phyloP scores from a whole-genome alignment of 2,797 vertebrate genomes.

The Naso thynnoides region DNA sequence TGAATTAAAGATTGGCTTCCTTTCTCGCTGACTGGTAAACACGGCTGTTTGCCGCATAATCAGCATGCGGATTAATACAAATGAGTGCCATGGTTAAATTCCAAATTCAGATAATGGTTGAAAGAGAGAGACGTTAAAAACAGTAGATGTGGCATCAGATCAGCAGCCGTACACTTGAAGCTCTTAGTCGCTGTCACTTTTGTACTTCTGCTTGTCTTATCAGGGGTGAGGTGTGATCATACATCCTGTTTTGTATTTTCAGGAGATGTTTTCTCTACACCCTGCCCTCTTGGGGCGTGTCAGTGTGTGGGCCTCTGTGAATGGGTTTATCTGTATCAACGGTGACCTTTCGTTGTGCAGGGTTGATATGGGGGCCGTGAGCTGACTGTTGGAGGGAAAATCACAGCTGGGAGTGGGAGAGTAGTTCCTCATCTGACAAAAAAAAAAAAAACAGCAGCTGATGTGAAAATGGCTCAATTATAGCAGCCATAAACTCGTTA shows the following conservation, averaged over 20 bases:
- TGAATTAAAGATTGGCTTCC: slow-evolving; percentile 88
- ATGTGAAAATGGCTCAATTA: slow-evolving; percentile 87
- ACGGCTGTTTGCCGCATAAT: slow-evolving; percentile 82
- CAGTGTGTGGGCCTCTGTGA: slow-evolving; percentile 44
- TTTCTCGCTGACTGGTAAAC: slow-evolving; percentile 80
- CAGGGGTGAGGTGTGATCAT: slow-evolving; percentile 39
- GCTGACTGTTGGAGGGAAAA: slow-evolving; percentile 67
- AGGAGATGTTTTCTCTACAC: slow-evolving; percentile 38
- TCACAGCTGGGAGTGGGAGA: slow-evolving; percentile 66
- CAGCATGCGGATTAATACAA: slow-evolving; percentile 85
- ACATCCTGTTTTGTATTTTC: slow-evolving; percentile 47
- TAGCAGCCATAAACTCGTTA: slow-evolving; percentile 80
- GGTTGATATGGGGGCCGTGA: slow-evolving; percentile 58
- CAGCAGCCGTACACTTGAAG: slow-evolving; percentile 14
- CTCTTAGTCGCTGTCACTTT: slow-evolving; percentile 55
- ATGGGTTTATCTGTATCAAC: slow-evolving; percentile 53
- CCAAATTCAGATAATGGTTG: slow-evolving; percentile 78
- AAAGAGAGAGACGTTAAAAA: slow-evolving; percentile 66
- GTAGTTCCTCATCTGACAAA: slow-evolving; percentile 76
- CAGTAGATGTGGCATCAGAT: slow-evolving; percentile 57
- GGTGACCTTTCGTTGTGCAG: slow-evolving; percentile 63
- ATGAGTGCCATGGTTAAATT: slow-evolving; percentile 80
- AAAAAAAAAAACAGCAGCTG: slow-evolving; percentile 80
- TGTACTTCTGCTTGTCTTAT: slow-evolving; percentile 45
- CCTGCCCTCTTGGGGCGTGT: slow-evolving; percentile 40